Evolutionary conservation across 2,113 vertebrate species (phyloP).

Genomic region (Oreochromis tanganicae): DNA sequence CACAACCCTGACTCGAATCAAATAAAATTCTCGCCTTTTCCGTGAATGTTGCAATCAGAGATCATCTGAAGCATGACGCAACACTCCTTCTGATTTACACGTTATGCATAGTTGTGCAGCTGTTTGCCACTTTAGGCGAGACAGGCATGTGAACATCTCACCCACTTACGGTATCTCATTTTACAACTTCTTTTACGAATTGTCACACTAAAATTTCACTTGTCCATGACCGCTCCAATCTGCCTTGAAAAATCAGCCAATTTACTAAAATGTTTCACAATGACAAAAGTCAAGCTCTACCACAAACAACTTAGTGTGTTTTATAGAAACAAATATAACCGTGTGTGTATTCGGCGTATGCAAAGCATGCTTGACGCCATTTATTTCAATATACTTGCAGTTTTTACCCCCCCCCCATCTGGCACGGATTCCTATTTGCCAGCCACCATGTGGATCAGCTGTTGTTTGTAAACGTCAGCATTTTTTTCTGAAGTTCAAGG

Average conservation of each 20-base stretch:
- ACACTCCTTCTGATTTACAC: not conserved
- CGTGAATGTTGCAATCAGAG: not conserved
- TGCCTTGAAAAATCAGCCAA: not conserved
- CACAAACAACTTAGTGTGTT: not conserved
- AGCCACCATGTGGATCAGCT: not conserved
- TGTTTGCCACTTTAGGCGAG: not conserved
- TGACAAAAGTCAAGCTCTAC: not conserved
- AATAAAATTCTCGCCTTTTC: not conserved
- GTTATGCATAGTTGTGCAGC: not conserved
- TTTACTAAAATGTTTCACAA: not conserved
- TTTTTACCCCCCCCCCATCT: not conserved
- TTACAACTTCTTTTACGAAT: not conserved
- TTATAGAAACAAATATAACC: not conserved
- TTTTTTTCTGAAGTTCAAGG: not conserved
- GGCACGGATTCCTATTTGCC: not conserved
- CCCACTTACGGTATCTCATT: not conserved
- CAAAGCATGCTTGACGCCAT: not conserved
- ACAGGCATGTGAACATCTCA: not conserved
- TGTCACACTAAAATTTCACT: not conserved
- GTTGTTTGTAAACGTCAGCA: not conserved
- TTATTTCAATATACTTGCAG: not conserved
- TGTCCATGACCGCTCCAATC: not conserved
- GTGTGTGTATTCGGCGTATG: not conserved
- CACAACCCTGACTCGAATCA: not conserved
- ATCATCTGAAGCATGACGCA: conserved; percentile 13